Base-by-base conservation (phyloP, 1,140 invertebrate genomes). In the Oncopodura yosiiana region DNA sequence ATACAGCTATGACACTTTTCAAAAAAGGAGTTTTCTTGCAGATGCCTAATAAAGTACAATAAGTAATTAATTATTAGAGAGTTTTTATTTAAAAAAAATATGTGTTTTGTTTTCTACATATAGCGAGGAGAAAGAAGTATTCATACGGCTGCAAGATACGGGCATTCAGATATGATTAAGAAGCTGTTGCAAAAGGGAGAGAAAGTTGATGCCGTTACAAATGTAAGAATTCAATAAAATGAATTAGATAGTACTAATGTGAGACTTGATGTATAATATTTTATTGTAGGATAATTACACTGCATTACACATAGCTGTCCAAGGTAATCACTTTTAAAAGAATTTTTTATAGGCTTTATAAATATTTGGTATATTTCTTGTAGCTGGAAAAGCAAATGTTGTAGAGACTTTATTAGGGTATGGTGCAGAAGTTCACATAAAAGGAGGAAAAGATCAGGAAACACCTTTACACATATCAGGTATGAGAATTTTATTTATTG, bases 281-380 rank as follows among this genome's bases (percentile, higher is more conserved):
- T 49, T 53, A 18, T 34, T 36, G 18, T 61, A 97, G 86, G 93
- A 98, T 67, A 94, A 95, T 67, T 95, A 93, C 69, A 98, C 95
- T 19, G 92, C 95, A n/a, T 74, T 99, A 0, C 95, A 99, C 67
- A 89, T 98, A 63, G 94, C 94, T n/a, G 94, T 98, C n/a, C n/a
- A n/a, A n/a, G n/a, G n/a, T n/a, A n/a, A n/a, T n/a, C n/a, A n/a
- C n/a, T n/a, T n/a, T n/a, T n/a, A n/a, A n/a, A n/a, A n/a, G n/a
- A n/a, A n/a, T n/a, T n/a, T n/a, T n/a, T n/a, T n/a, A n/a, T n/a
- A n/a, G n/a, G n/a, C n/a, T n/a, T n/a, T n/a, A n/a, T n/a, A n/a
- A n/a, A n/a, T n/a, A n/a, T n/a, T n/a, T n/a, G n/a, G n/a, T n/a
- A n/a, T n/a, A n/a, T n/a, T n/a, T n/a, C n/a, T n/a, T 3, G 88